Percentiles rank a stretch among this genome's conserved stretches.
Evolutionary conservation across 2,888 invertebrate species (phyloP).

Genomic region (Mongoloraphidia duomilia): DNA sequence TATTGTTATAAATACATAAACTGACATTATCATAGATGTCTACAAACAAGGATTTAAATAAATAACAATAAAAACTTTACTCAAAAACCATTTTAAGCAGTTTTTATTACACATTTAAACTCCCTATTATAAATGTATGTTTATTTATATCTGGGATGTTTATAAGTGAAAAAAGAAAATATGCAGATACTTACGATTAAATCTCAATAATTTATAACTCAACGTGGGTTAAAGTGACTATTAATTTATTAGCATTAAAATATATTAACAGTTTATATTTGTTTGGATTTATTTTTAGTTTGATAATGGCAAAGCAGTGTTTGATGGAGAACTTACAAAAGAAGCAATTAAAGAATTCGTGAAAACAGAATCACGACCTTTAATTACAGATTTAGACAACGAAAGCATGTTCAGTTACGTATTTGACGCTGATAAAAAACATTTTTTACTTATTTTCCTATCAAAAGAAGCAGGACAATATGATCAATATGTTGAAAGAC

Average conservation of each 20-base stretch:
- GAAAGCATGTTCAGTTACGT: slow-evolving; percentile 89
- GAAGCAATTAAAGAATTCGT: slow-evolving; percentile 66
- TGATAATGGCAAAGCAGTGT: slow-evolving; percentile 67
- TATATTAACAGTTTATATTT: slow-evolving; percentile 20
- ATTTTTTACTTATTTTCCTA: slow-evolving; percentile 88
- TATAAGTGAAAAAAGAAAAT: too few relatives aligned
- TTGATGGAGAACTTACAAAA: slow-evolving; percentile 50
- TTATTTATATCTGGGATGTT: too few relatives aligned
- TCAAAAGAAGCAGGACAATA: slow-evolving; percentile 80
- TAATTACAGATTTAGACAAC: slow-evolving; percentile 91
- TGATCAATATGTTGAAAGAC: slow-evolving; percentile 61
- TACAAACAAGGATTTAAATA: too few relatives aligned
- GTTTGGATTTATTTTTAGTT: slow-evolving; percentile 39
- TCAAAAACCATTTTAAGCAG: too few relatives aligned
- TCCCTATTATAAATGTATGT: too few relatives aligned
- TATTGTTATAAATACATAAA: too few relatives aligned
- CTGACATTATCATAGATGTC: too few relatives aligned
- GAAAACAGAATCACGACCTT: slow-evolving; percentile 67
- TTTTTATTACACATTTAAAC: too few relatives aligned
- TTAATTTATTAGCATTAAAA: slow-evolving; percentile 84
- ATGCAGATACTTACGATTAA: too few relatives aligned
- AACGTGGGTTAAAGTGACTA: slow-evolving; percentile 65
- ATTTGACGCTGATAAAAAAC: slow-evolving; percentile 96
- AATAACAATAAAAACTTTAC: too few relatives aligned
- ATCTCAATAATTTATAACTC: too few relatives aligned